Percentiles rank a stretch among this genome's conserved stretches.
These are phyloP conservation scores for Nomada flava DNA, from an alignment of 2,888 invertebrate genomes.

Conservation along the genomic window DNA sequence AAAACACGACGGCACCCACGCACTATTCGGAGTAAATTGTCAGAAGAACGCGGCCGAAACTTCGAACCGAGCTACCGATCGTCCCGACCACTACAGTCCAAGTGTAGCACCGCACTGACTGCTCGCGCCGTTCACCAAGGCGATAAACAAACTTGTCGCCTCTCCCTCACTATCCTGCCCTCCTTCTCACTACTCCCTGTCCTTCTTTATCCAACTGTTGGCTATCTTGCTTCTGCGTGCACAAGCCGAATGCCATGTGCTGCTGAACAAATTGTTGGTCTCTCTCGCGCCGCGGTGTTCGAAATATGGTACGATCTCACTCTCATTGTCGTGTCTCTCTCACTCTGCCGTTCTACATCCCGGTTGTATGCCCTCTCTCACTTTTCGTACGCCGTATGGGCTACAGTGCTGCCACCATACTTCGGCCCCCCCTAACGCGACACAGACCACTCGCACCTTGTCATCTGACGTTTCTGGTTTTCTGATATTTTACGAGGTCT, in stretches of 20 bases:
- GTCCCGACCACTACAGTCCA: constrained; percentile 74
- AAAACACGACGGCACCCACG: constrained; percentile 47
- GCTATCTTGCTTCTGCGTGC: constrained; percentile 34
- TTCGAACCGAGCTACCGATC: constrained; percentile 62
- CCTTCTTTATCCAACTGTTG: constrained; percentile 25
- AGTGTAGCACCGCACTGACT: constrained; percentile 81
- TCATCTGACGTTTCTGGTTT: constrained; percentile 43
- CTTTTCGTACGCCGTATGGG: constrained; percentile 9
- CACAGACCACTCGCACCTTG: constrained; percentile 29
- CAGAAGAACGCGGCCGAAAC: constrained; percentile 55
- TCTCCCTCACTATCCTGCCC: constrained; percentile 70
- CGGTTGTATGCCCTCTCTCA: constrained; percentile 10
- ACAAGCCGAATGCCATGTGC: constrained; percentile 38
- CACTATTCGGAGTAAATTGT: constrained; percentile 47
- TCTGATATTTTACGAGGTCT: constrained; percentile 10
- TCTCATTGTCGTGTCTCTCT: constrained; percentile 24
- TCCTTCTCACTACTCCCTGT: constrained; percentile 42
- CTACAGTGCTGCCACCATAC: constrained; percentile 58
- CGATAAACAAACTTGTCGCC: constrained; percentile 83
- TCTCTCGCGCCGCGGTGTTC: constrained; percentile 32
- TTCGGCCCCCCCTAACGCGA: constrained; percentile 35
- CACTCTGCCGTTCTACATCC: constrained; percentile 13
- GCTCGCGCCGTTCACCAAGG: constrained; percentile 77
- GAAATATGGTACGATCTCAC: constrained; percentile 29
- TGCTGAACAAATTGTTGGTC: constrained; percentile 40